Conservation (phyloP, 2,113 vertebrate species). For the Garra rufa region DNA sequence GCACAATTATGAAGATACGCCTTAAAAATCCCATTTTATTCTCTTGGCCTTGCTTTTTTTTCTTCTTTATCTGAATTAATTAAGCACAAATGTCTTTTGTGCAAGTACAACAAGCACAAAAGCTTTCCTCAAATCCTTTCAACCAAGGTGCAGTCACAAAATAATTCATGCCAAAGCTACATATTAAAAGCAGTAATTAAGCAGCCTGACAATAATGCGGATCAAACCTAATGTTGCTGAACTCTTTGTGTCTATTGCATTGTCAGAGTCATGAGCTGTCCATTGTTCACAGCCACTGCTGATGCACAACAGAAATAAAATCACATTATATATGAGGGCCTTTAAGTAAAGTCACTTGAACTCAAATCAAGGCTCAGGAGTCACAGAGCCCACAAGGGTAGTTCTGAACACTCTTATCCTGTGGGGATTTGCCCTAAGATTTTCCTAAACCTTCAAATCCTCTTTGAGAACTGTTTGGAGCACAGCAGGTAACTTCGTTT, state of each 20-base stretch:
- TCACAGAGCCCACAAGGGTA: neutral
- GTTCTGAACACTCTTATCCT: neutral
- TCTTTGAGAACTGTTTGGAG: constrained; percentile 9
- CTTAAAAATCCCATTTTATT: neutral
- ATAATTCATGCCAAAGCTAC: constrained; percentile 11
- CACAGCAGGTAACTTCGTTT: constrained; percentile 4
- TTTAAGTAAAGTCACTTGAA: neutral
- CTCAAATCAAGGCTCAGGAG: constrained; percentile 20
- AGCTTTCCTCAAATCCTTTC: constrained; percentile 26
- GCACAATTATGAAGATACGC: neutral
- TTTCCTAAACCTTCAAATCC: constrained; percentile 16
- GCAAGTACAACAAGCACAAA: constrained; percentile 15
- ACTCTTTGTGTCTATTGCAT: neutral
- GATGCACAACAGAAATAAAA: neutral
- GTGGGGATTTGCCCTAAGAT: neutral
- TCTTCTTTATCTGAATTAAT: constrained; percentile 20
- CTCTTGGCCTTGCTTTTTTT: neutral
- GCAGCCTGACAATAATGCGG: constrained; percentile 15
- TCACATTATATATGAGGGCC: neutral
- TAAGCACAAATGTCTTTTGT: constrained; percentile 14
- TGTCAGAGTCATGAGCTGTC: constrained; percentile 10
- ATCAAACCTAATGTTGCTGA: neutral
- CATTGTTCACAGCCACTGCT: neutral
- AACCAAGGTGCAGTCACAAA: neutral
- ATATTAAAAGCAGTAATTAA: constrained; percentile 25